Evolutionary conservation across 2,113 vertebrate species (phyloP), one percentile per base, ranked within the genome.

Genomic region (Cranoglanis bouderius): DNA sequence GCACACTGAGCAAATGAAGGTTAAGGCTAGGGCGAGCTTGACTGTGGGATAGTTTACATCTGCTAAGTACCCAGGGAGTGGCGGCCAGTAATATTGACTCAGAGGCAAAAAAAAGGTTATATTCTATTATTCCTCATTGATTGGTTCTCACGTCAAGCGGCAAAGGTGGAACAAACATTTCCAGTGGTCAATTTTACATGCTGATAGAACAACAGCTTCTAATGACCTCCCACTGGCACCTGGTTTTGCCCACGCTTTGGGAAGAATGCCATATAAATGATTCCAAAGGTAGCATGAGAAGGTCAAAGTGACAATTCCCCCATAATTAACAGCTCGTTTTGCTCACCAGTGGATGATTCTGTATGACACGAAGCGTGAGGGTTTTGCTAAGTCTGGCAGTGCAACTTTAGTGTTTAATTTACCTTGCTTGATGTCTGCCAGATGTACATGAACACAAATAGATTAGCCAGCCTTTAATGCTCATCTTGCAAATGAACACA

Each of bases 1-100:
- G 46, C 91, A 91, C 88, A 91, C 91, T 90, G 92, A 87, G 92
- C 87, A 88, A 87, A 89, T 91, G 92, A 92, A 92, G 90, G 91
- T 90, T 91, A 90, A 87, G 90, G 87, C 81, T 89, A 61, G 90
- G 84, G 35, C 86, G 90, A 90, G 91, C 88, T 75, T 88, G 85
- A 87, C 82, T 83, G 90, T 90, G 87, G 90, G 89, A 89, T 89
- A 90, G 90, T 90, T 92, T 91, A 91, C 90, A 89, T 90, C 88
- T 87, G 89, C 89, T 91, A 88, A 90, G 78, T 89, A 89, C 90
- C 91, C 85, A 91, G 90, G 88, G 88, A 90, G 88, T 75, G 82
- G 88, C 49, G n/a, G 74, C 77, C 77, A 86, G 86, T 61, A 82
- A 88, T 88, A 91, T 90, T 29, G 87, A 88, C 90, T 87, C 40